phyloP scores from a whole-genome alignment of 2,888 invertebrate genomes.

The Congeria kusceri region DNA sequence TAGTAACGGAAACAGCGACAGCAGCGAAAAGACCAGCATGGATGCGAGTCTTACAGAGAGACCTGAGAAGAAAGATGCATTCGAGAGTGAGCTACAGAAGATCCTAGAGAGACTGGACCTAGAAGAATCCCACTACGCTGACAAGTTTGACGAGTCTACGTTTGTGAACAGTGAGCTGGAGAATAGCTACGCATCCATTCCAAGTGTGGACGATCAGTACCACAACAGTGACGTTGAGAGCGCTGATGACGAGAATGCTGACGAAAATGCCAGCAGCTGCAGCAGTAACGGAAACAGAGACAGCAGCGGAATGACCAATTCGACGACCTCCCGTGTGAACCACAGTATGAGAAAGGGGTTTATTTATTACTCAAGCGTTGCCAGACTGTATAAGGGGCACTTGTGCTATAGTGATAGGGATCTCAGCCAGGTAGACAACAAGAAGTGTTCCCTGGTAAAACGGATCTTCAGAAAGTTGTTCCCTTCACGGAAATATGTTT shows the following conservation, averaged over 20 bases:
- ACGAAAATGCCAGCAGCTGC: not conserved
- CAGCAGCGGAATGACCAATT: not conserved
- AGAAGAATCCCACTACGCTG: no score
- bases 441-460: conserved; percentile 20
- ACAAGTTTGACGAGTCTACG: no score
- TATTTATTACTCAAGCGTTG: conserved; percentile 32
- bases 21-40: not conserved
- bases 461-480: conserved; percentile 35
- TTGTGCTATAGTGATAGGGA: conserved; percentile 15
- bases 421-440: not conserved
- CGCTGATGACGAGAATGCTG: not conserved
- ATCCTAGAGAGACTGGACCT: not conserved
- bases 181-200: not conserved
- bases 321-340: not conserved
- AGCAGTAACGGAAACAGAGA: no score
- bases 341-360: conserved; percentile 30
- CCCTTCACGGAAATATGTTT: conserved; percentile 37
- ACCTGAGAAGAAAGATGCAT: not conserved
- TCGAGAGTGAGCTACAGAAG: not conserved
- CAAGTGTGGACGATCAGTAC: not conserved
- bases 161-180: not conserved
- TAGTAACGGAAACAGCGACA: no score
- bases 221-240: not conserved
- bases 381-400: conserved; percentile 19
- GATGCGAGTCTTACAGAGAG: not conserved